Base-by-base conservation (phyloP, 2,888 invertebrate species). In the Rhodophaea formosa region DNA sequence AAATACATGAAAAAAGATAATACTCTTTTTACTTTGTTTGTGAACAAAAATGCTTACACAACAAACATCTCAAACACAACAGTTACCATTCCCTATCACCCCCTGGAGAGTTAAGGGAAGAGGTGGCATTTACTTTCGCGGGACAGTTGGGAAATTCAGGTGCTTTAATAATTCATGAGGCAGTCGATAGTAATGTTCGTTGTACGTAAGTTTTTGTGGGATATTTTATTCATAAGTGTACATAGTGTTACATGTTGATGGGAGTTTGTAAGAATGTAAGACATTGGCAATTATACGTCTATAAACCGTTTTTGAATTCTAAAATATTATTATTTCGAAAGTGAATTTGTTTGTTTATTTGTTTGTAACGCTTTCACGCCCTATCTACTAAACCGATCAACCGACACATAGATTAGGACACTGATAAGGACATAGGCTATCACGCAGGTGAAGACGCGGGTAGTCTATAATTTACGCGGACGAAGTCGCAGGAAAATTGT, bases 81-180 rank as follows among this genome's bases (percentile, higher is more conserved):
- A 51, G 35, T 51, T 54, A 32, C 30, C 12, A 14, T 44, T 44
- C 44, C 16, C 14, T 54, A 54, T 54, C 53, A 54, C 53, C 30
- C 53, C 30, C 53, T 16, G 14, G 53, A 14, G 75, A 68, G 63
- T 58, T 58, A 62, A 61, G 62, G 67, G 67, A 71, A 70, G 65
- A 79, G 77, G 81, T 80, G 81, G 81, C 82, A 82, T 82, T 83
- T 80, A 65, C 71, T 66, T 75, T 80, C 75, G 75, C 71, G 68
- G 70, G 67, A 65, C 75, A 69, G 68, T 64, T 65, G 78, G 78
- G 79, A 79, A 80, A 79, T 80, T 77, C 74, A 65, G 62, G 58
- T 70, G 57, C 66, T 72, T 83, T 70, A 80, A 83, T 83, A 82
- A 85, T 84, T 84, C 82, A 85, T 82, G 82, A 79, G 73, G 62